A percentile compares a stretch with the other conserved stretches of the same genome.
These are phyloP conservation scores for Chaenodraco wilsoni DNA, from an alignment of 2,797 vertebrate species.

Conservation along the genomic window DNA sequence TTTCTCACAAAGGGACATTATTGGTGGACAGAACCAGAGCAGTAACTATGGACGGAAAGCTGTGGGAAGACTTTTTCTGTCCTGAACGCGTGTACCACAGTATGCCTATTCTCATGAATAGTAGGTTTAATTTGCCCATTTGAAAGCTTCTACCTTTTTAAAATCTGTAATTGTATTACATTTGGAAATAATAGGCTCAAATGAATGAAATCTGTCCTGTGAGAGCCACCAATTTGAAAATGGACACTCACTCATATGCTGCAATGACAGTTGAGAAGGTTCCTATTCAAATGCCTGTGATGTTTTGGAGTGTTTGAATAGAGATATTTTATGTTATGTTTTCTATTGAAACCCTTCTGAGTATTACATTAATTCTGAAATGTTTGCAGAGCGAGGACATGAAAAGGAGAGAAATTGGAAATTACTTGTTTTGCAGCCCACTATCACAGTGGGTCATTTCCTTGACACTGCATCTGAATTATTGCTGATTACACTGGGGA, in stretches of 20 bases:
- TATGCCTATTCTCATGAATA: no score
- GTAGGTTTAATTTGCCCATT: no score
- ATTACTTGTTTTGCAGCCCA: conserved; percentile 3
- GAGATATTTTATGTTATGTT: neutral
- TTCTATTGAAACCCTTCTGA: conserved; percentile 1
- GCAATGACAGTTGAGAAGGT: neutral
- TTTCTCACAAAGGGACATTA: conserved; percentile 11
- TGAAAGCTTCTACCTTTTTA: no score
- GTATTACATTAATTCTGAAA: conserved; percentile 19
- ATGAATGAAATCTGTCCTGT: conserved; percentile 24
- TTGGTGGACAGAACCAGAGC: conserved; percentile 30
- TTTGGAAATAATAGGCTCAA: conserved; percentile 15
- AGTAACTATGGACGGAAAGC: conserved; percentile 16
- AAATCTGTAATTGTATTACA: no score
- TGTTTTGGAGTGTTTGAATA: neutral
- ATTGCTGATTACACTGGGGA: conserved; percentile 11
- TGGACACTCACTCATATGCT: conserved; percentile 17
- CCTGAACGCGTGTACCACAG: neutral
- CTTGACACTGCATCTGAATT: conserved; percentile 30
- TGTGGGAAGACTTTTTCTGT: neutral
- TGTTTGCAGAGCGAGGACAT: neutral
- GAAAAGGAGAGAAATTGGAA: conserved; percentile 15
- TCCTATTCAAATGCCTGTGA: no score
- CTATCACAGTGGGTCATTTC: conserved; percentile 30
- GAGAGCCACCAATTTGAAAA: conserved; percentile 25